Base-by-base conservation (phyloP, 2,113 vertebrate genomes). In the Sigmodon hispidus region DNA sequence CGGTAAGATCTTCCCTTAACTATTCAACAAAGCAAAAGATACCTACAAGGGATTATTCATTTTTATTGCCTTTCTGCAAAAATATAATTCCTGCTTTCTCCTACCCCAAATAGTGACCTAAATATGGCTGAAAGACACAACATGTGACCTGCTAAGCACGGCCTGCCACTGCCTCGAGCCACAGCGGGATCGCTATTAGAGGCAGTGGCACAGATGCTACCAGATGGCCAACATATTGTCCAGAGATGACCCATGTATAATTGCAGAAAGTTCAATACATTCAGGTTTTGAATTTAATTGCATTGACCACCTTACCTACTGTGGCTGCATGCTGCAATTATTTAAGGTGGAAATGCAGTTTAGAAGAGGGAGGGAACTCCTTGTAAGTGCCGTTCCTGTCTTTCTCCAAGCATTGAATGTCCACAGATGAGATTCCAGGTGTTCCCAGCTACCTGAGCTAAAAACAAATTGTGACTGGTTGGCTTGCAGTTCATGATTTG, bases 221-320 rank as follows among this genome's bases (percentile, higher is more conserved):
- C 99, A 99, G 99, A 99, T 99, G 99, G 99, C 98, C 98, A 98
- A 98, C 99, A 99, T 99, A 99, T 99, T 99, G 99, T 99, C 99
- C 99, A 99, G 99, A 99, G 98, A 98, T 99, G 99, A 99, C 99
- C 99, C 99, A 98, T 98, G 99, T 99, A 99, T 99, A 99, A 99
- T 99, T 99, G 99, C 98, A 98, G 98, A 98, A 99, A 99, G 99
- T 99, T 99, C 99, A 99, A 98, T 98, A 98, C 98, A 98, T 98
- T 99, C 98, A 99, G 99, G 98, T 99, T 99, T 98, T 98, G 97
- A 98, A 99, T 99, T 99, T 98, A 99, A 99, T 99, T 99, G 98
- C 98, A 98, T 99, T 99, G 98, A 99, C 98, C 98, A 99, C 98
- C 99, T 99, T 99, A 97, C 98, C 98, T 98, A 98, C 98, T 97